Evolutionary conservation across 2,888 invertebrate species (phyloP), one percentile per base, ranked within the genome.

Genomic region (Norana najaformis): DNA sequence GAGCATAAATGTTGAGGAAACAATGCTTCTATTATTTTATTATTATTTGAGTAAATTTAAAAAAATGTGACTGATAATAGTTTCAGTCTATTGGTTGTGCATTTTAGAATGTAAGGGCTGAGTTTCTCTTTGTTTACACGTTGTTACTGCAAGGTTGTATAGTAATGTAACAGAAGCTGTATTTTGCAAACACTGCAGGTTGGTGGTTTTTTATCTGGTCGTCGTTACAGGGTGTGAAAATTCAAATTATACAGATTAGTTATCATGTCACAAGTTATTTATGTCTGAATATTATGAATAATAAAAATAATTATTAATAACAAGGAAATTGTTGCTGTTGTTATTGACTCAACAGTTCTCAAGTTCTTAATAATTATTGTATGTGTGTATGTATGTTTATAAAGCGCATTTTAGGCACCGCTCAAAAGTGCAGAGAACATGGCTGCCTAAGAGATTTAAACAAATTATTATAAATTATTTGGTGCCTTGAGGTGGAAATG

Each of bases 251-350:
- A 69, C 69, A n/a, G 69, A 69, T n/a, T 30, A 23, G 47, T 38
- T 88, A 88, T 38, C 47, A 30, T 88, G 34, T 34, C 35, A 34
- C 41, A 38, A 34, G 37, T 88, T n/a, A 18, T 88, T 18, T 37
- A 16, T 37, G 41, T 36, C 36, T 39, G 38, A 39, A 37, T 88
- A 37, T 38, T 88, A 88, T 38, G 36, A 38, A 88, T 88, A 88
- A 38, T 88, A 88, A 88, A 41, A 34, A 88, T 88, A n/a, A 37
- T 88, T 88, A 39, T 88, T 88, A 88, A 41, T 39, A 88, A 38
- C 38, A 3, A 41, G 35, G 35, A 34, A 38, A 30, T 88, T 88
- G 47, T 88, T 88, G 11, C 39, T 38, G 6, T 35, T 34, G 41
- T 88, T 88, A 6, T 30, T 88, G 23, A 34, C 20, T 41, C 35